Evolutionary conservation across 2,888 invertebrate species (phyloP).

Genomic region (Pristionchus japonicus): DNA sequence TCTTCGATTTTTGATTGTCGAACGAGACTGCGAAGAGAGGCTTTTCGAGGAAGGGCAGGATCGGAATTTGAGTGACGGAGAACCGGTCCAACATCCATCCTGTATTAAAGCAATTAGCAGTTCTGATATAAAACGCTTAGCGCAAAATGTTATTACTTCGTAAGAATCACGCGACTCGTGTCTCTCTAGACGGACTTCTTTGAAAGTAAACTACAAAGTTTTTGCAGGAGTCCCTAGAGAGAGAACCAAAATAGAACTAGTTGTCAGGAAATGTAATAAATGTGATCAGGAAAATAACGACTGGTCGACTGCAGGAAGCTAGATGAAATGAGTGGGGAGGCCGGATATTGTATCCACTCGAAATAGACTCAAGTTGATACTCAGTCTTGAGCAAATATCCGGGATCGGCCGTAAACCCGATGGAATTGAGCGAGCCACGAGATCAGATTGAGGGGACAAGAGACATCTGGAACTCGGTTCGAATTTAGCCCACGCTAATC

Average conservation of each 20-base stretch:
- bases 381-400: not conserved
- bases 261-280: not conserved
- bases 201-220: not conserved
- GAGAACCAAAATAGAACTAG: not conserved
- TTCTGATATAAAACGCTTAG: too few species aligned
- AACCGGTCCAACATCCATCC: not conserved
- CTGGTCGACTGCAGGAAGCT: not conserved
- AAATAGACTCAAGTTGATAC: conserved; percentile 11
- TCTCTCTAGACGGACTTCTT: not conserved
- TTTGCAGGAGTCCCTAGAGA: not conserved
- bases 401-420: not conserved
- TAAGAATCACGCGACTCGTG: not conserved
- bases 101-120: too few species aligned
- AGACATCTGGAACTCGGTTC: conserved; percentile 1
- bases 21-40: conserved; percentile 16
- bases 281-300: not conserved
- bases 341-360: conserved; percentile 24
- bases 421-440: not conserved
- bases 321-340: not conserved
- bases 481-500: conserved; percentile 10
- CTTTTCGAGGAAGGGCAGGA: not conserved
- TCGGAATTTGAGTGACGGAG: conserved; percentile 37
- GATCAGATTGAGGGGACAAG: not conserved
- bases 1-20: conserved; percentile 29
- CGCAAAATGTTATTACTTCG: not conserved